A percentile compares a stretch with the other conserved stretches of the same genome.
Evolutionary conservation across 2,888 invertebrate species (phyloP).

Genomic region (Pachycephus smyrnensis): DNA sequence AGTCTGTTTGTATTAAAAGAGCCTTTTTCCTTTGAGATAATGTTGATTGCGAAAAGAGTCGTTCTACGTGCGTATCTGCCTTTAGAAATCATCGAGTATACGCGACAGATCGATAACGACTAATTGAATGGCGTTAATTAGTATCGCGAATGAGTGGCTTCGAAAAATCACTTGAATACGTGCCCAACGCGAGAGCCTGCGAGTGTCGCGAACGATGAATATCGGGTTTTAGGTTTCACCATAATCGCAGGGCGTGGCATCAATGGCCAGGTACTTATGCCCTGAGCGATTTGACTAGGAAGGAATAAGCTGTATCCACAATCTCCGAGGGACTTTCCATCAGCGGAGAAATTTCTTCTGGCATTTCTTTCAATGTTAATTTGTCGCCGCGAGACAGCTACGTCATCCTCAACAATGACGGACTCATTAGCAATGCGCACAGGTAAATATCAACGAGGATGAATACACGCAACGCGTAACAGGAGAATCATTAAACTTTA

Average conservation of each 20-base stretch:
- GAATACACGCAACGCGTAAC: not conserved
- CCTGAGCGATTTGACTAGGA: not conserved
- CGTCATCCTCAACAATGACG: not conserved
- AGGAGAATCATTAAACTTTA: not conserved
- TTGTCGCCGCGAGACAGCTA: not conserved
- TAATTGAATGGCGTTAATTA: not conserved
- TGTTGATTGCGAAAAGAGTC: not conserved
- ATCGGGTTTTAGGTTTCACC: not conserved
- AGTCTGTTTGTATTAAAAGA: not conserved
- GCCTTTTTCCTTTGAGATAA: not conserved
- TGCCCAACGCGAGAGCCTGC: not conserved
- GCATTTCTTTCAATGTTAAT: not conserved
- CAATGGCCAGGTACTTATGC: not conserved
- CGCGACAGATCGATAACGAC: not conserved
- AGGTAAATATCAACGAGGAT: not conserved
- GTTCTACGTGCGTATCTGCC: not conserved
- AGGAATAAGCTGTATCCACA: not conserved
- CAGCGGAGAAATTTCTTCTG: not conserved
- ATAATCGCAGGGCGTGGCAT: constrained; percentile 6
- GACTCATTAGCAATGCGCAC: not conserved
- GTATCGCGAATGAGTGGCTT: not conserved
- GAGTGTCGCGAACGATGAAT: not conserved
- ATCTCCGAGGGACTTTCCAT: not conserved
- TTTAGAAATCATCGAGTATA: not conserved
- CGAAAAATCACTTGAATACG: not conserved